phyloP scores from a whole-genome alignment of 2,888 invertebrate genomes.

The Achlya flavicornis region DNA sequence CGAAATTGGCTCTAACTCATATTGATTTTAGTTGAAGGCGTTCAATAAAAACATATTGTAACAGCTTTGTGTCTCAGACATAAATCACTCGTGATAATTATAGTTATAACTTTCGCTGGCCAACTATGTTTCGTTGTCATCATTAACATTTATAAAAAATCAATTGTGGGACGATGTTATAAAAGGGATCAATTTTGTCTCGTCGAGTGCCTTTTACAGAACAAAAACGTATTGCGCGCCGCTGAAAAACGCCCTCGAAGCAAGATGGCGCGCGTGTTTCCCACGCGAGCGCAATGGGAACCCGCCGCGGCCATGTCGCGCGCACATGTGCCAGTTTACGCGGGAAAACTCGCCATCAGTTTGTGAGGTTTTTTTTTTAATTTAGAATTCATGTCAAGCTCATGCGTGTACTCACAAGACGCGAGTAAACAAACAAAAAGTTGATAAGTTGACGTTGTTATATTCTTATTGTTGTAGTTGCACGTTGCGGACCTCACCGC shows the following conservation, averaged over 20 bases:
- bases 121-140: constrained; percentile 5
- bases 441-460: constrained; percentile 17
- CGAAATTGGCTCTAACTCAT: constrained; percentile 1
- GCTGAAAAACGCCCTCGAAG: constrained; percentile 55
- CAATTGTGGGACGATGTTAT: constrained; percentile 9
- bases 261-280: constrained; percentile 66
- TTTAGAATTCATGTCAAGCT: constrained; percentile 47
- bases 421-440: constrained; percentile 42
- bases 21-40: neutral
- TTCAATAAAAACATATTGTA: neutral
- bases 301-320: constrained; percentile 41
- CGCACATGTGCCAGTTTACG: constrained; percentile 71
- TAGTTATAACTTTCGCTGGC: constrained; percentile 6
- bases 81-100: neutral
- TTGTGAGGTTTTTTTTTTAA: constrained; percentile 47
- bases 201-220: constrained; percentile 16
- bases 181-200: constrained; percentile 11
- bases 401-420: constrained; percentile 25
- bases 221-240: constrained; percentile 15
- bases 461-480: neutral
- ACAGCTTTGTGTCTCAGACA: neutral
- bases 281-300: constrained; percentile 76
- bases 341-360: constrained; percentile 59
- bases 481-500: neutral
- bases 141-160: constrained; percentile 10